Percentiles rank a stretch among this genome's conserved stretches.
Evolutionary conservation across 2,113 vertebrate genomes (phyloP).

Genomic region (Vulpes vulpes): DNA sequence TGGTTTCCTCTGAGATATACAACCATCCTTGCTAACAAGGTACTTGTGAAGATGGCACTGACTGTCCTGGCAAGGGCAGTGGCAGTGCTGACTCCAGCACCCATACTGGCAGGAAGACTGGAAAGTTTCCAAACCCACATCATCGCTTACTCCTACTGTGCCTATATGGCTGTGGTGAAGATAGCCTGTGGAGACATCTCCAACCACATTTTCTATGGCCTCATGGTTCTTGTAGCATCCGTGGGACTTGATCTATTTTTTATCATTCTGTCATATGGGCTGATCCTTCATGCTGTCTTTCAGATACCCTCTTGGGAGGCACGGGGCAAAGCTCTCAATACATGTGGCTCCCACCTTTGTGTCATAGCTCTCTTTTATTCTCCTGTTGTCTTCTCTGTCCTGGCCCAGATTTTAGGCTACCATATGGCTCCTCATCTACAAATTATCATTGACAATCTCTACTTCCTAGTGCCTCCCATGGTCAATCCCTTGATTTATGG

Average conservation of each 20-base stretch:
- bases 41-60: not conserved
- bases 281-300: constrained; percentile 65
- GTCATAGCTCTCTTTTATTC: constrained; percentile 68
- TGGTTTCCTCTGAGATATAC: constrained; percentile 68
- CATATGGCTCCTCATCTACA: constrained; percentile 13
- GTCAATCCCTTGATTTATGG: constrained; percentile 58
- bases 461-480: constrained; percentile 71
- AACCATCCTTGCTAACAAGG: not conserved
- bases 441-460: constrained; percentile 76
- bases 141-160: constrained; percentile 78
- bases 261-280: constrained; percentile 56
- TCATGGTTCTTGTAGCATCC: constrained; percentile 8
- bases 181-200: constrained; percentile 72
- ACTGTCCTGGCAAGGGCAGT: constrained; percentile 35
- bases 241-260: constrained; percentile 44
- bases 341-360: constrained; percentile 74
- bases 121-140: not conserved
- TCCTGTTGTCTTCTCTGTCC: constrained; percentile 54
- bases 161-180: constrained; percentile 72
- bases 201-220: constrained; percentile 6
- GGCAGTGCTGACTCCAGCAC: constrained; percentile 16
- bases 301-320: constrained; percentile 52
- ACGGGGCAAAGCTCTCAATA: constrained; percentile 71
- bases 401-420: constrained; percentile 59
- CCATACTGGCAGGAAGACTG: constrained; percentile 58